Evolutionary conservation across 1,140 invertebrate species (phyloP).

Genomic region (Adelges cooleyi): DNA sequence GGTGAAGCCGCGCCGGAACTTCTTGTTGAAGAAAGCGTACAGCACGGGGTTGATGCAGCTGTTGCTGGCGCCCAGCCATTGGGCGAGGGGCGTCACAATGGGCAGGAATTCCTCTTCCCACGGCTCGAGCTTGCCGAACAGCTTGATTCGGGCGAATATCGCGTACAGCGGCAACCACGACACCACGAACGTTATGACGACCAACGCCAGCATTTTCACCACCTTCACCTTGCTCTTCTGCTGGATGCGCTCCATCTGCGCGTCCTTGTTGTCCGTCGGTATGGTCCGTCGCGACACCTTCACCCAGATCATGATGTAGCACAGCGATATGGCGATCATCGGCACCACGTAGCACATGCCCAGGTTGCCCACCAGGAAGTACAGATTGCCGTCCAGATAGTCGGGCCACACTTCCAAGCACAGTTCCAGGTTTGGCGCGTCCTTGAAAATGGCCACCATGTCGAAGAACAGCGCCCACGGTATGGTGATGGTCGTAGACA

Average conservation of each 20-base stretch:
- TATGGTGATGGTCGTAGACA: slow-evolving; percentile 67
- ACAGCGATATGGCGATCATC: slow-evolving; percentile 78
- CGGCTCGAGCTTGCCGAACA: slow-evolving; percentile 54
- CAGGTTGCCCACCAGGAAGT: slow-evolving; percentile 81
- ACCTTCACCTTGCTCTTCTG: slow-evolving; percentile 79
- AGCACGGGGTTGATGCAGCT: slow-evolving; percentile 95
- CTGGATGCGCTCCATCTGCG: slow-evolving; percentile 79
- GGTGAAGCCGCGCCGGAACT: slow-evolving; percentile 84
- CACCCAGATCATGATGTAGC: slow-evolving; percentile 86
- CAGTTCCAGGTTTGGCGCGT: slow-evolving; percentile 47
- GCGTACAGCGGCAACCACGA: slow-evolving; percentile 91
- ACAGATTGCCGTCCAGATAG: slow-evolving; percentile 61
- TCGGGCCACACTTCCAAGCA: slow-evolving; percentile 63
- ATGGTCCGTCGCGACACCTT: slow-evolving; percentile 78
- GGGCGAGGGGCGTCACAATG: slow-evolving; percentile 76
- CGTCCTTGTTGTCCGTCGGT: slow-evolving; percentile 80
- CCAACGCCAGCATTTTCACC: slow-evolving; percentile 90
- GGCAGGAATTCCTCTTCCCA: slow-evolving; percentile 68
- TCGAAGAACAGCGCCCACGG: slow-evolving; percentile 87
- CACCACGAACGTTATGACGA: slow-evolving; percentile 85
- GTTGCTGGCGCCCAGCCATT: slow-evolving; percentile 92
- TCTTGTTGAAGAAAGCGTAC: slow-evolving; percentile 96
- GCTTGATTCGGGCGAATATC: slow-evolving; percentile 75
- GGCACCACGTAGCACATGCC: slow-evolving; percentile 86
- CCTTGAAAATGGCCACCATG: slow-evolving; percentile 57